These are phyloP conservation scores for Procapra przewalskii DNA, from an alignment of 2,113 vertebrate genomes.

Conservation along the genomic window DNA sequence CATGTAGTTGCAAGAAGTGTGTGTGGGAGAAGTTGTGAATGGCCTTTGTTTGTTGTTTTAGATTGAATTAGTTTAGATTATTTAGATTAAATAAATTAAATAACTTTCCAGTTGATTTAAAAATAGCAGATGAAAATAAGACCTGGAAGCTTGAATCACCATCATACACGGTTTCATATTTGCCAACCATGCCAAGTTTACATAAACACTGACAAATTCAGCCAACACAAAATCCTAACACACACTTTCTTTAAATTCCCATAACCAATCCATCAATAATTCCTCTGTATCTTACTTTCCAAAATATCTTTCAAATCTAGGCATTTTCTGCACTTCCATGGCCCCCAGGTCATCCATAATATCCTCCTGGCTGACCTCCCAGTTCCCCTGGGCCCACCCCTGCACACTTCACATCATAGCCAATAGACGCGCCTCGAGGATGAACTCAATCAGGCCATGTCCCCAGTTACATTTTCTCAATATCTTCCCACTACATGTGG, in stretches of 20 bases:
- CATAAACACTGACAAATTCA: neutral
- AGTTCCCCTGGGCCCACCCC: neutral
- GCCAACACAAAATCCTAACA: neutral
- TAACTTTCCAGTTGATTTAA: neutral
- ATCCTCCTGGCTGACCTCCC: neutral
- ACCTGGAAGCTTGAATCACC: neutral
- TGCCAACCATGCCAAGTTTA: neutral
- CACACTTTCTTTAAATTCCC: neutral
- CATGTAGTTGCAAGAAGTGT: neutral
- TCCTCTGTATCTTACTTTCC: neutral
- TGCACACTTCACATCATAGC: neutral
- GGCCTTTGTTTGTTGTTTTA: neutral
- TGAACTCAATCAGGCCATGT: neutral
- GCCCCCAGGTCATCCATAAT: neutral
- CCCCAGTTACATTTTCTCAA: neutral
- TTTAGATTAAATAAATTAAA: neutral
- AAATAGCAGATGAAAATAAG: neutral
- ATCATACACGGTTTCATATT: neutral
- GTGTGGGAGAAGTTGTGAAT: neutral
- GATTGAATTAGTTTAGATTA: neutral
- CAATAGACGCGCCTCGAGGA: neutral
- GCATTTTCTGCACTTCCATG: neutral
- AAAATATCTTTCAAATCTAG: neutral
- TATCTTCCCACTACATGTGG: neutral
- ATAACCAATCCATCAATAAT: neutral